Evolutionary conservation across 2,113 vertebrate species (phyloP).

Genomic region (Okapia johnstoni): DNA sequence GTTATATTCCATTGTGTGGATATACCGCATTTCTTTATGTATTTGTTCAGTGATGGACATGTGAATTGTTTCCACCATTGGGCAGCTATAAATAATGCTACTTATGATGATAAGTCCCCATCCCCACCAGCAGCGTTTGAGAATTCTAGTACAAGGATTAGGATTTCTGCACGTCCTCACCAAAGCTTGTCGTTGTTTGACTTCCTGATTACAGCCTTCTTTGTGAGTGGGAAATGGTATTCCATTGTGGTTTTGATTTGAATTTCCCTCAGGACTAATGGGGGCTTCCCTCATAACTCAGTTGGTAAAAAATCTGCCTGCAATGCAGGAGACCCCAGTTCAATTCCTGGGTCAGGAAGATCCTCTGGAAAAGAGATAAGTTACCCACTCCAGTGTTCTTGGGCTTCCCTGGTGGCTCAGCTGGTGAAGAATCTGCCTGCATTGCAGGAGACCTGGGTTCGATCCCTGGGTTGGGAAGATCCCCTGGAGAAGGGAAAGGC

Average conservation of each 20-base stretch:
- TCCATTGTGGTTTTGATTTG: not conserved
- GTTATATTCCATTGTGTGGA: not conserved
- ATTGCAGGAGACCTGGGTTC: too few species aligned
- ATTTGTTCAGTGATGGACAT: not conserved
- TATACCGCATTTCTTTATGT: not conserved
- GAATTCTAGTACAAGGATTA: not conserved
- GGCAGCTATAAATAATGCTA: not conserved
- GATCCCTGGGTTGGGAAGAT: too few species aligned
- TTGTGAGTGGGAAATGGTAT: not conserved
- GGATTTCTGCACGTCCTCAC: not conserved
- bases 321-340: not conserved
- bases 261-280: not conserved
- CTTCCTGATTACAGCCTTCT: not conserved
- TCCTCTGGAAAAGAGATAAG: not conserved
- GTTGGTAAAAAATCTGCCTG: not conserved
- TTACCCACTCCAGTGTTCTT: too few species aligned
- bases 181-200: not conserved
- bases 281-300: not conserved
- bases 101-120: not conserved
- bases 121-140: too few species aligned
- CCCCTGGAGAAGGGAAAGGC: not conserved
- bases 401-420: too few species aligned
- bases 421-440: too few species aligned
- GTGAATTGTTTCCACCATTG: not conserved
- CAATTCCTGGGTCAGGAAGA: not conserved